Percentiles rank a stretch among this genome's conserved stretches.
Evolutionary conservation across 2,797 vertebrate genomes (phyloP).

Genomic region (Gymnocypris eckloni): DNA sequence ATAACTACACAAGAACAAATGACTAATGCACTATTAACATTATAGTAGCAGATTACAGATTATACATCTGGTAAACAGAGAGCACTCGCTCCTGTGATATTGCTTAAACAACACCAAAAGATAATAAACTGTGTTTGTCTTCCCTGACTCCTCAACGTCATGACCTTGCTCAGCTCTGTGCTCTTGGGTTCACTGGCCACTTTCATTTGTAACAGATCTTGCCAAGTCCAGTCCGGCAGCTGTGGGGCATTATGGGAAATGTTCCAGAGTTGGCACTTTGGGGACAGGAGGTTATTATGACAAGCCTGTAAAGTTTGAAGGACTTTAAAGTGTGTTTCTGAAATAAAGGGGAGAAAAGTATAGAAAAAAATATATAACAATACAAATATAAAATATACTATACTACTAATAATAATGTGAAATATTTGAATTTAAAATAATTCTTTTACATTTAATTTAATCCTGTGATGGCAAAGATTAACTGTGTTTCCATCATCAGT

Average conservation of each 20-base stretch:
- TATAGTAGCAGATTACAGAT: no score
- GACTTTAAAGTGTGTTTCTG: not conserved
- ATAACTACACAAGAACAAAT: no score
- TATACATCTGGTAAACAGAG: not conserved
- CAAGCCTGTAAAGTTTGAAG: slow-evolving; percentile 12
- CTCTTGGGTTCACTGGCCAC: slow-evolving; percentile 19
- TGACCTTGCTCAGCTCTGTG: slow-evolving; percentile 28
- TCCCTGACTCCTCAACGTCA: not conserved
- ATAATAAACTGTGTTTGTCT: slow-evolving; percentile 33
- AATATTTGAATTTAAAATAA: not conserved
- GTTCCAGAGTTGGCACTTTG: slow-evolving; percentile 23
- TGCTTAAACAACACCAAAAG: slow-evolving; percentile 13
- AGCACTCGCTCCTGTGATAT: not conserved
- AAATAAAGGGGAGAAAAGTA: not conserved
- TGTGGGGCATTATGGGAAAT: slow-evolving; percentile 33
- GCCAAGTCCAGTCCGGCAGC: slow-evolving; percentile 10
- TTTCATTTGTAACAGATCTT: slow-evolving; percentile 28
- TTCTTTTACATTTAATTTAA: not conserved
- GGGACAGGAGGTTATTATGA: slow-evolving; percentile 34
- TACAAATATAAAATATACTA: not conserved
- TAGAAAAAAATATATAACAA: not conserved
- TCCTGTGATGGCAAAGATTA: not conserved
- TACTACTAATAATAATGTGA: not conserved
- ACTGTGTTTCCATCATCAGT: not conserved
- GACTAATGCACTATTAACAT: no score